A percentile compares a stretch with the other conserved stretches of the same genome.
Conservation (phyloP, 2,797 vertebrate genomes). For the Alcedo quadribrachys region DNA sequence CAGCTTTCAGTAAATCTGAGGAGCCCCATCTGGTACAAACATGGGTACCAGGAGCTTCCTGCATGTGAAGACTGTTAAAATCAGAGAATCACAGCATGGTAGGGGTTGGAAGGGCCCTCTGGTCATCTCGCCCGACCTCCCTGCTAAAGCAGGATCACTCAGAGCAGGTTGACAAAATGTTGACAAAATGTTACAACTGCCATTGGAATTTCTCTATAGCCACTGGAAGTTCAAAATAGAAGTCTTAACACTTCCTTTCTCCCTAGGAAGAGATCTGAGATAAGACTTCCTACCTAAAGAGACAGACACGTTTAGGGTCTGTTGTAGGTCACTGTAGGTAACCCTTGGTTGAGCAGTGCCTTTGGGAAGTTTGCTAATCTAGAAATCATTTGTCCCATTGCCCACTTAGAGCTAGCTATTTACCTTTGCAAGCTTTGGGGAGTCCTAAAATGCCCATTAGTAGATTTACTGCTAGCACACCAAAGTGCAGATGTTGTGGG, state of each 20-base stretch:
- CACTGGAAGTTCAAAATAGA: neutral
- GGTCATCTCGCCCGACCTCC: neutral
- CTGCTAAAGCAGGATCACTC: neutral
- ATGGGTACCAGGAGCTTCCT: neutral
- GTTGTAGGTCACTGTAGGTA: neutral
- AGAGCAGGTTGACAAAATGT: neutral
- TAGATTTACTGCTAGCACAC: neutral
- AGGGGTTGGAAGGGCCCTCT: neutral
- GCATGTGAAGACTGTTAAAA: neutral
- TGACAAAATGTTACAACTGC: neutral
- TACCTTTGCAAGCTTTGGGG: neutral
- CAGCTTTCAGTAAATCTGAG: neutral
- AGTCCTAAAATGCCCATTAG: neutral
- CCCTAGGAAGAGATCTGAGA: neutral
- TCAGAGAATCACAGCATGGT: neutral
- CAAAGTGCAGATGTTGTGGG: neutral
- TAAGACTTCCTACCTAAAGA: neutral
- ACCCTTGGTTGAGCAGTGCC: neutral
- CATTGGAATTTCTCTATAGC: neutral
- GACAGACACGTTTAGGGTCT: neutral
- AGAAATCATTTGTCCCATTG: accelerated
- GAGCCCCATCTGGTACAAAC: neutral
- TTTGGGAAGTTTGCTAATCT: neutral
- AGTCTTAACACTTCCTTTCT: neutral
- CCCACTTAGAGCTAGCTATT: neutral